phyloP scores from a whole-genome alignment of 37 sponge, comb jelly and placozoan genomes.

The Aplysina aerophoba region DNA sequence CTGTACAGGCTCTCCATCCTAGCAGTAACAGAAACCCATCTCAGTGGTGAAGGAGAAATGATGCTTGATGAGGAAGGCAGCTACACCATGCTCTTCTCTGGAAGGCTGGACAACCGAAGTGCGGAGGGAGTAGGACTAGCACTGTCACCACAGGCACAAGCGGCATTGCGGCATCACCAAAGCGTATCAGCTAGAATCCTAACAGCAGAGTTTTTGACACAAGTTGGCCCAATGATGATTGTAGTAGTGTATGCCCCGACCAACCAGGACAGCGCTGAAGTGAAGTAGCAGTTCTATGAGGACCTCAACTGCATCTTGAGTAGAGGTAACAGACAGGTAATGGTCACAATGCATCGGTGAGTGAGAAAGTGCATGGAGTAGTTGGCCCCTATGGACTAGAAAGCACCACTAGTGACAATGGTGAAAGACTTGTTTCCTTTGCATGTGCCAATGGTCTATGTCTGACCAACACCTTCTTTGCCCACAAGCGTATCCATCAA shows the following conservation, averaged over 20 bases:
- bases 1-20: conserved; percentile 9
- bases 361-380: conserved; percentile 8
- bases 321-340: conserved; percentile 14
- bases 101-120: conserved; percentile 20
- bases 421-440: conserved; percentile 11
- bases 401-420: conserved; percentile 13
- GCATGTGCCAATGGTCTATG: conserved; percentile 26
- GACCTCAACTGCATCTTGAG: conserved; percentile 7
- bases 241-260: conserved; percentile 26
- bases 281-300: conserved; percentile 5
- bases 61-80: conserved; percentile 12
- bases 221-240: conserved; percentile 14
- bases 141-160: conserved; percentile 29
- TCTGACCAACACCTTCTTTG: conserved; percentile 13
- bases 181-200: conserved; percentile 23
- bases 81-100: conserved; percentile 19
- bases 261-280: conserved; percentile 11
- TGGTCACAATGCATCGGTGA: conserved; percentile 17
- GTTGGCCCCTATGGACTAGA: conserved; percentile 13
- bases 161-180: conserved; percentile 11
- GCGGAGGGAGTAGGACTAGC: conserved; percentile 3
- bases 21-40: conserved; percentile 22
- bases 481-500: conserved; percentile 22
- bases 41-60: conserved; percentile 24
- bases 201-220: conserved; percentile 8